Base-by-base conservation (phyloP, 2,797 vertebrate species). In the Pygocentrus nattereri region DNA sequence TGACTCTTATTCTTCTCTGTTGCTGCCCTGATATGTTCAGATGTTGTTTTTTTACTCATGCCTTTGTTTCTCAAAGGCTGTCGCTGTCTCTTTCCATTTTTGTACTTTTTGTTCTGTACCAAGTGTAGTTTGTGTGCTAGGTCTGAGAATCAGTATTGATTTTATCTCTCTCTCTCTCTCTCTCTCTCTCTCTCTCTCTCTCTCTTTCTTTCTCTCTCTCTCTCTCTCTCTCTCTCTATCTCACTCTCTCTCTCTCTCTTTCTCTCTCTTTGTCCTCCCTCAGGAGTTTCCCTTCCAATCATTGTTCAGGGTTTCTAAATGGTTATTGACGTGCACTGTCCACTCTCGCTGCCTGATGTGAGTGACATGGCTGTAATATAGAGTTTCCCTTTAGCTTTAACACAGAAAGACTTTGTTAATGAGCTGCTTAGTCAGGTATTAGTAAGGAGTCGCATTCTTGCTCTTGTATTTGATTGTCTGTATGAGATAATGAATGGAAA, bases 111-210 rank as follows among this genome's bases (percentile, higher is more conserved):
- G 23, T 79, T 70, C 72, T 76, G 67, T 52, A 25, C 78, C 16
- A 74, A 49, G 69, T 38, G 34, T 58, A 21, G 56, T 78, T 74
- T 65, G 72, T 67, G 75, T 77, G 27, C 50, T 44, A 25, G 50
- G 49, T 50, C 19, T 80, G 79, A 78, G 18, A 78, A 74, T 30
- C 54, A 25, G 62, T 81, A 82, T 56, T 80, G 78, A 80, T 81
- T 71, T 52, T 67, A 82, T 76, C 30, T 44, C 23, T 18, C 1
- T 50, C 47, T 25, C 18, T 69, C 50, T 31, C n/a, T 62, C 65
- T 19, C 67, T 10, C 19, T 65, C 56, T 58, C 27, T 34, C 44
- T 41, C 74, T 74, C 41, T 44, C 52, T 38, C 54, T 34, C 30
- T 65, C 68, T 59, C 11, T 69, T 52, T 38, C 27, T 56, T 61